These are phyloP conservation scores for Drosophila neutralis DNA, from an alignment of 2,888 invertebrate genomes.

Conservation along the genomic window DNA sequence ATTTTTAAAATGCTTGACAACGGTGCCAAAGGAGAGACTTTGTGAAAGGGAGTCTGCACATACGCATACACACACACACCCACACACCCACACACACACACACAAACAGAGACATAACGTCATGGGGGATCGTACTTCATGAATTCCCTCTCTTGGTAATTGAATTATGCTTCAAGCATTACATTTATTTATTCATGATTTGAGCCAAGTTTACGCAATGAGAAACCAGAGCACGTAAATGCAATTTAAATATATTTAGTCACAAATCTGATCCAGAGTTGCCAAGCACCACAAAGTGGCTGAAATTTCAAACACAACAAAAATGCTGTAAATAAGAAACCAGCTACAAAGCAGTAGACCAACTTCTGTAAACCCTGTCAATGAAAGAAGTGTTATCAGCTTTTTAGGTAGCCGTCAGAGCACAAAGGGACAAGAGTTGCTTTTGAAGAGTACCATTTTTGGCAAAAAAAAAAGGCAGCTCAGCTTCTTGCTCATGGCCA, in stretches of 20 bases:
- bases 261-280: slow-evolving; percentile 36
- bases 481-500: slow-evolving; percentile 8
- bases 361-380: background rate
- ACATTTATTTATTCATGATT: slow-evolving; percentile 75
- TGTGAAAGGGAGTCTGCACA: background rate
- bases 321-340: slow-evolving; percentile 3
- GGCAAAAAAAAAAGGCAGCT: background rate
- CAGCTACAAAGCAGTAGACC: background rate
- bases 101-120: background rate
- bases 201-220: slow-evolving; percentile 29
- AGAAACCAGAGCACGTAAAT: slow-evolving; percentile 64
- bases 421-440: background rate
- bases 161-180: slow-evolving; percentile 70
- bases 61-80: background rate
- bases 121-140: slow-evolving; percentile 10
- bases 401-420: background rate
- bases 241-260: slow-evolving; percentile 73
- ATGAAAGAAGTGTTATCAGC: background rate
- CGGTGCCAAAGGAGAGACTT: slow-evolving; percentile 3
- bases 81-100: background rate
- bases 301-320: slow-evolving; percentile 1
- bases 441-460: background rate
- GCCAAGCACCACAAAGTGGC: slow-evolving; percentile 28
- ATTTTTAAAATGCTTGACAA: slow-evolving; percentile 43
- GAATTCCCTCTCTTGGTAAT: slow-evolving; percentile 50